Base-by-base conservation (phyloP, 2,888 invertebrate species). In the Drosophila kanekoi region DNA sequence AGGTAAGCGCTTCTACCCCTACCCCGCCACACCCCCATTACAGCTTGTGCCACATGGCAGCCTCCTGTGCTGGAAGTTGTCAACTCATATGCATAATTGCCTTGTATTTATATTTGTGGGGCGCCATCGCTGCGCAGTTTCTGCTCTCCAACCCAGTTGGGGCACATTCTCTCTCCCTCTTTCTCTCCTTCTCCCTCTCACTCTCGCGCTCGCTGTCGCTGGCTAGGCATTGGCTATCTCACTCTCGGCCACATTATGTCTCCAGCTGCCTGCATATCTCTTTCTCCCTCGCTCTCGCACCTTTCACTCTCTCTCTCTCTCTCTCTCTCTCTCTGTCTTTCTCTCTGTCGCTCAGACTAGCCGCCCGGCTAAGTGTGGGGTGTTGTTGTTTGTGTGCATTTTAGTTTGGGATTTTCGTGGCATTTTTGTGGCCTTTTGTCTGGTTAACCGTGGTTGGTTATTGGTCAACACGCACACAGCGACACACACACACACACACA, bases 381-480 rank as follows among this genome's bases (percentile, higher is more conserved):
- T 71, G 81, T 67, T 66, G 70, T 64, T 85, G 89, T 79, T 80
- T 79, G 79, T 82, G 81, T 84, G 77, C 80, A 89, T 90, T 91
- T 91, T 91, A 91, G 91, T 91, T 91, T 90, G 89, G 89, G 82
- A 90, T 89, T 91, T 91, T 89, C 82, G 89, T 89, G 91, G 91
- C 91, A 88, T 88, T 90, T 90, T 91, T 91, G 91, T 88, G 91
- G 90, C 91, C 90, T 91, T 89, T 90, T 87, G 79, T 90, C 82
- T 91, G 92, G 91, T 91, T 90, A 90, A 91, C 90, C 91, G 87
- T 91, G 89, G 90, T 91, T 91, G 91, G 91, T 89, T 81, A 82
- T 78, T 79, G 89, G 89, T 89, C 87, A 88, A 81, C 88, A 87
- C 75, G 54, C 75, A 75, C 78, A 75, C 74, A 51, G 3, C 18